Evolutionary conservation across 2,888 invertebrate species (phyloP), one percentile per base, ranked within the genome.

Genomic region (Petrolisthes cinctipes): DNA sequence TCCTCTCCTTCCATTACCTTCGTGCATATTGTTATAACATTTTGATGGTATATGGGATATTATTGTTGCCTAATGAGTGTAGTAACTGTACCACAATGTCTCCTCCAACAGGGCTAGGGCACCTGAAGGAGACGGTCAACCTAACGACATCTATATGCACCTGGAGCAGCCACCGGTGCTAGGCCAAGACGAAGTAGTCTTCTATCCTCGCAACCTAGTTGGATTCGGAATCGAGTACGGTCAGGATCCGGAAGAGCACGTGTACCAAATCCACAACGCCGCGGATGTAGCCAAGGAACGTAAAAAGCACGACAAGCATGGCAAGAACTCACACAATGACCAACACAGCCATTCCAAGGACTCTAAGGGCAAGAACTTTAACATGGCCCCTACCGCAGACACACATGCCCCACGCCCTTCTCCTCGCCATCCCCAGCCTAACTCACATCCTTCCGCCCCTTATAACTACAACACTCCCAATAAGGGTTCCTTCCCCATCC

Each of bases 191-290:
- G 86, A 89, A 68, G 86, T 89, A n/a, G 86, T 90, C 5, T 85
- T 88, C 83, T 90, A 90, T 82, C 90, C 90, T 14, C 89, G 85
- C 79, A 54, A 76, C 76, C 73, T 78, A 14, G 66, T 53, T 51
- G 71, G 82, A 23, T 85, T 88, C 51, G 90, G 88, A 53, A 78
- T 88, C 71, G 90, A 90, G 85, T 83, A 86, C 73, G 89, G 88
- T n/a, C 90, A 90, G 75, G 90, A 90, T 83, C 90, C 90, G 5
- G 90, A 90, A 56, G 54, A 86, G n/a, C 73, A 61, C 68, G 81
- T 89, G 51, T 90, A 90, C 78, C 83, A 87, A 71, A 61, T 89
- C 78, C 84, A 86, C 84, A 73, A 81, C 23, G 56, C 83, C 5
- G 66, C 83, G n/a, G 88, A 90, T 20, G 86, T 90, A 23, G 85